phyloP scores from a whole-genome alignment of 2,113 vertebrate genomes.

The Plecturocebus donacophilus region DNA sequence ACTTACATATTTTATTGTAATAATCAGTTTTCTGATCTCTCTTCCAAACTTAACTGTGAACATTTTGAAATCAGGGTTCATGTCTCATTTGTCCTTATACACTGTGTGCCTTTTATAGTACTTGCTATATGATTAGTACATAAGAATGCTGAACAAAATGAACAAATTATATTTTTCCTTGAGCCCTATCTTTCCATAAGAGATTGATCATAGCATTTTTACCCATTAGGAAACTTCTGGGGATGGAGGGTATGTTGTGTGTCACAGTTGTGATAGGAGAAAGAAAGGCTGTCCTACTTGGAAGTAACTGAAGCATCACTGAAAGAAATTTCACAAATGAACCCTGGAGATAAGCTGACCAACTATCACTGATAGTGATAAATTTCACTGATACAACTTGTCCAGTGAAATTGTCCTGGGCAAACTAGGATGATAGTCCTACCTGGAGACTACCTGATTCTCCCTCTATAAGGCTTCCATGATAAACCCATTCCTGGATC shows the following conservation, averaged over 20 bases:
- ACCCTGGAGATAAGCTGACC: background rate
- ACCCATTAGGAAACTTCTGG: background rate
- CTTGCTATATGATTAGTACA: background rate
- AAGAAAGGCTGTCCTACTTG: background rate
- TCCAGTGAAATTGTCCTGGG: background rate
- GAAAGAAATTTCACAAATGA: background rate
- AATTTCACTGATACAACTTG: background rate
- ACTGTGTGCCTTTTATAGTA: background rate
- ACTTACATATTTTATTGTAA: background rate
- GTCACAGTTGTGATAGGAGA: background rate
- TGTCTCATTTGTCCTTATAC: background rate
- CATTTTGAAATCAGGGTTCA: background rate
- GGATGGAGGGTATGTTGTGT: background rate
- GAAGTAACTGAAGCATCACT: background rate
- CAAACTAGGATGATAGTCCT: background rate
- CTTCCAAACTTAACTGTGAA: background rate
- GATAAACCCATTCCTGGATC: background rate
- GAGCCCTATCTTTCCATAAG: background rate
- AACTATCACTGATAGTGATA: background rate
- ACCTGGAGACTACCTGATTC: background rate
- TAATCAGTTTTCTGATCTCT: background rate
- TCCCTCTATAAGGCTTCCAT: background rate
- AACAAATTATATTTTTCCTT: background rate
- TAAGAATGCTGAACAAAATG: background rate
- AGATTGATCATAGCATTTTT: background rate